These are phyloP conservation scores for Falco cherrug DNA, from an alignment of 2,797 vertebrate species.

Conservation along the genomic window DNA sequence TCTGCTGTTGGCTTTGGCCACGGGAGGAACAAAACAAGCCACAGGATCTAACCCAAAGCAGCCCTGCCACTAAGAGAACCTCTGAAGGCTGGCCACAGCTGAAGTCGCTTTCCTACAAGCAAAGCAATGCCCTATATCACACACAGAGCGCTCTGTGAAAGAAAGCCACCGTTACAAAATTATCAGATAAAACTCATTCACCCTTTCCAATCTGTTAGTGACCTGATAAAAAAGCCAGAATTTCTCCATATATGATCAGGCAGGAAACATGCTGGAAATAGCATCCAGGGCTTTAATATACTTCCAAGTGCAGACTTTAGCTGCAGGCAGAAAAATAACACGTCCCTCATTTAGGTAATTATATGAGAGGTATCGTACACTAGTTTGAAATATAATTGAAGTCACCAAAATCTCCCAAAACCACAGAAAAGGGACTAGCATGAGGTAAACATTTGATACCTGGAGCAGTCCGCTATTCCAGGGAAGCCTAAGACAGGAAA, in stretches of 20 bases:
- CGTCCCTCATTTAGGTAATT: background rate
- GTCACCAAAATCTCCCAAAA: background rate
- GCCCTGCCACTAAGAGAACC: background rate
- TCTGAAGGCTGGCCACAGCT: too few relatives aligned
- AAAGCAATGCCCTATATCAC: background rate
- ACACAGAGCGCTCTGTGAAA: background rate
- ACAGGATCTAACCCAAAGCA: fast-evolving
- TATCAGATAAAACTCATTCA: background rate
- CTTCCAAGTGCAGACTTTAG: background rate
- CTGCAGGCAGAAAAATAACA: background rate
- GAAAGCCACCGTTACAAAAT: background rate
- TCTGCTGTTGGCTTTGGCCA: background rate
- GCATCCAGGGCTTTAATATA: background rate
- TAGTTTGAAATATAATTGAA: background rate
- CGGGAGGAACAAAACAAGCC: background rate
- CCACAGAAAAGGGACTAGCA: background rate
- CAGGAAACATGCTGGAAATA: background rate
- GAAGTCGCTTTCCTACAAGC: background rate
- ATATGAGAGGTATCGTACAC: background rate
- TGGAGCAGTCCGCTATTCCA: background rate
- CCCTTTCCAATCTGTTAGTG: background rate
- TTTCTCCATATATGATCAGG: background rate
- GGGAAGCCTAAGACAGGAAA: background rate
- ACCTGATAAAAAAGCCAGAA: background rate
- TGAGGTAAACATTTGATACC: background rate